These are phyloP conservation scores for Brachypterus glaber DNA, from an alignment of 2,888 invertebrate genomes.

Conservation along the genomic window DNA sequence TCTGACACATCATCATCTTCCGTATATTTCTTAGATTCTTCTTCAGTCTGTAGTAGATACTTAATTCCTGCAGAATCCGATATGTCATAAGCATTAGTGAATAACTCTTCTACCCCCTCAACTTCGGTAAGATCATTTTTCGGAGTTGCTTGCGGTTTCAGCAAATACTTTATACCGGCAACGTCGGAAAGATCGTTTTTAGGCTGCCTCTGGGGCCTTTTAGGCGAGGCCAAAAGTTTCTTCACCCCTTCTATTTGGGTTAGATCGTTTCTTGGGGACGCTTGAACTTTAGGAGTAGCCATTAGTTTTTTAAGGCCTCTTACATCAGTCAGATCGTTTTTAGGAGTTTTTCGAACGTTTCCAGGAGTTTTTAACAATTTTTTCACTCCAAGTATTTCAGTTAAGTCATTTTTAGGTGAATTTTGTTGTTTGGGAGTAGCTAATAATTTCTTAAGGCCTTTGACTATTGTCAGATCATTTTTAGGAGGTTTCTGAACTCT, in stretches of 20 bases:
- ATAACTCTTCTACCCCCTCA: conserved; percentile 39
- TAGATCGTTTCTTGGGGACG: conserved; percentile 21
- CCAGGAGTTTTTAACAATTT: conserved; percentile 23
- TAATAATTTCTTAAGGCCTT: conserved; percentile 25
- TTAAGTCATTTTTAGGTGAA: conserved; percentile 21
- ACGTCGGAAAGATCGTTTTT: conserved; percentile 24
- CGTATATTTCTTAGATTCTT: conserved; percentile 16
- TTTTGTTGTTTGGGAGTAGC: conserved; percentile 20
- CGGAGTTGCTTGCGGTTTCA: conserved; percentile 22
- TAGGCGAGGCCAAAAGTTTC: conserved; percentile 16
- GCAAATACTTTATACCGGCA: conserved; percentile 24
- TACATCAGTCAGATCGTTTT: conserved; percentile 23
- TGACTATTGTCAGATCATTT: conserved; percentile 23
- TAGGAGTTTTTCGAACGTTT: too few relatives aligned
- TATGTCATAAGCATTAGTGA: too few relatives aligned
- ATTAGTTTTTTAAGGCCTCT: conserved; percentile 24
- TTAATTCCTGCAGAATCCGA: conserved; percentile 16
- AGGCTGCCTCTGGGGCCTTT: conserved; percentile 17
- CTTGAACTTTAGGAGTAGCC: conserved; percentile 20
- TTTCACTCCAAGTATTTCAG: conserved; percentile 25
- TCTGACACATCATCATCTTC: neutral
- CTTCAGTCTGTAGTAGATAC: conserved; percentile 17
- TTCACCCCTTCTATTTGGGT: conserved; percentile 14
- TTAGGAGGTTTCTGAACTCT: conserved; percentile 20
- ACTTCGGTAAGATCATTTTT: conserved; percentile 32